Base-by-base conservation (phyloP, 1,140 invertebrate genomes). In the Heliconius eleuchia region DNA sequence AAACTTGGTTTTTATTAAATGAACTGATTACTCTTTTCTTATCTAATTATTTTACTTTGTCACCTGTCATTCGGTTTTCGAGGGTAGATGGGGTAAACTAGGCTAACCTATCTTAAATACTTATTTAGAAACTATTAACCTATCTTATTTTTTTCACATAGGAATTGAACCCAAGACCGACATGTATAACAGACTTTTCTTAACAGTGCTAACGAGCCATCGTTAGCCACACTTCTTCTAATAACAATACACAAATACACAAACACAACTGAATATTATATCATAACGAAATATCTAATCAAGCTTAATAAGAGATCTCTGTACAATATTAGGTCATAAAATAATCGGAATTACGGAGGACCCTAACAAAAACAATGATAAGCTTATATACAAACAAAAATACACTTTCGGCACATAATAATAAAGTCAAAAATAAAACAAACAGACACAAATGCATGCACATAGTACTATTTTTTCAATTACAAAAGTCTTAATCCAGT, bases 391-490 rank as follows among this genome's bases (percentile, higher is more conserved):
- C 71, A 80, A 82, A 39, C 37, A 71, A 83, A 90, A 80, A 80
- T 88, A 30, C 84, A 78, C 73, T 90, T 84, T 76, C 9, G 0
- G 11, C 7, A 18, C 37, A 30, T 71, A 34, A 66, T 13, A 23
- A 80, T 89, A 91, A 85, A 84, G 88, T 84, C 23, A 74, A 83
- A 76, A 88, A 90, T 89, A 76, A 74, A 74, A 78, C 57, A 82
- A 82, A 81, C 75, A 42, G 74, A 79, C 73, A 77, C 78, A 82
- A 88, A 90, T 93, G 90, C 91, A 92, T 89, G 88, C 89, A 88
- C 87, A 81, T 72, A 91, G 85, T 90, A 89, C 84, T 90, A 91
- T 93, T 94, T 94, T 94, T 92, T 89, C 87, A 91, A 91, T 92
- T 88, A 89, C 82, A 90, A 94, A 93, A 88, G 92, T 86, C 89